These are phyloP conservation scores for Palythoa heliodiscus DNA, from an alignment of 92 coral and sea anemone species.

Conservation along the genomic window DNA sequence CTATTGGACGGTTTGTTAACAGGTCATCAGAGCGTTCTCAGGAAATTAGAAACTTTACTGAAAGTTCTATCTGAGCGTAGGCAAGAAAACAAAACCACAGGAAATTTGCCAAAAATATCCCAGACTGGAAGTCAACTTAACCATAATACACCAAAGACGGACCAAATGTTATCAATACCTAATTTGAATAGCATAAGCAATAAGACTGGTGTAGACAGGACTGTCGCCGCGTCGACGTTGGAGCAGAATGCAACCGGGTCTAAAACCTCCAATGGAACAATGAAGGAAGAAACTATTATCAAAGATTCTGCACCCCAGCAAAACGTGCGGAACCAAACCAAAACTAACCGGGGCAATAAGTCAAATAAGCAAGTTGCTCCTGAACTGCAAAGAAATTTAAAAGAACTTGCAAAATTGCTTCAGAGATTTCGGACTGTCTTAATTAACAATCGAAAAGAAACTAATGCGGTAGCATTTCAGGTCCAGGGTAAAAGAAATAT, in stretches of 20 bases:
- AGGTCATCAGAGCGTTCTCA: background rate
- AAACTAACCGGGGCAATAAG: background rate
- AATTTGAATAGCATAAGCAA: background rate
- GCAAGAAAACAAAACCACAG: background rate
- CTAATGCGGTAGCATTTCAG: background rate
- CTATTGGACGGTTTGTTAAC: background rate
- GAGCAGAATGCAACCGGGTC: background rate
- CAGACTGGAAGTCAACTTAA: background rate
- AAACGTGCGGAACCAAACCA: conserved; percentile 2
- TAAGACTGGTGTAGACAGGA: background rate
- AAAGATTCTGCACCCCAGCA: background rate
- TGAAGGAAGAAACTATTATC: background rate
- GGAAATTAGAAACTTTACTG: background rate
- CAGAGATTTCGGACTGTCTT: background rate
- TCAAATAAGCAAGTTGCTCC: background rate
- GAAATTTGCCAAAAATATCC: background rate
- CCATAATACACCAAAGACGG: background rate
- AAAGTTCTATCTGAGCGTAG: background rate
- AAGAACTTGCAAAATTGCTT: conserved; percentile 20
- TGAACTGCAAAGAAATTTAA: conserved; percentile 19
- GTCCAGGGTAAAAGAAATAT: background rate
- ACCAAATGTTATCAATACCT: background rate
- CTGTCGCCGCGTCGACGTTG: background rate
- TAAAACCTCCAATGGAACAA: background rate
- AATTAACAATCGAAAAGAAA: background rate